phyloP scores from a whole-genome alignment of 1,140 invertebrate genomes.

The Drosophila nannoptera region DNA sequence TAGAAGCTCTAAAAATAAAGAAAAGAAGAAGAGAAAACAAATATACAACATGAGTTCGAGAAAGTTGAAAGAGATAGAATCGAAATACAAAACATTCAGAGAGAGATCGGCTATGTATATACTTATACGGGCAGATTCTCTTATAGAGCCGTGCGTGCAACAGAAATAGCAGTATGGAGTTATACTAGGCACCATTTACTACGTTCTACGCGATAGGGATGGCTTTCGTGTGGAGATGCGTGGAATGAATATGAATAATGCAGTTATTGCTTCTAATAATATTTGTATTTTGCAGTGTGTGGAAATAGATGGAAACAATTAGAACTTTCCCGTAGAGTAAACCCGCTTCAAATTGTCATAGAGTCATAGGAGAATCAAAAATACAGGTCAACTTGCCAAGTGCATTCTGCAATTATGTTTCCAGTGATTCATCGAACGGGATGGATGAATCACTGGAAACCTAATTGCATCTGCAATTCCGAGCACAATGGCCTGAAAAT shows the following conservation, averaged over 20 bases:
- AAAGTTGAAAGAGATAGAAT: conserved; percentile 24
- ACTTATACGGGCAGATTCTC: neutral
- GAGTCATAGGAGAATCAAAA: no score
- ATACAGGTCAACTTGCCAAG: neutral
- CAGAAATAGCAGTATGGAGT: neutral
- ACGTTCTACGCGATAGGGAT: neutral
- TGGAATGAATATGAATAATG: neutral
- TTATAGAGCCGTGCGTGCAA: neutral
- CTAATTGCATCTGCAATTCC: conserved; percentile 71
- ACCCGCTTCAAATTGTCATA: no score
- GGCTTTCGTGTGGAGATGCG: neutral
- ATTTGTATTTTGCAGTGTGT: no score
- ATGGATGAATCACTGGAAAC: conserved; percentile 22
- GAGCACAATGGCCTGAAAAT: conserved; percentile 38
- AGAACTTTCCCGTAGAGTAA: no score
- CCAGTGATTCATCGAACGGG: no score
- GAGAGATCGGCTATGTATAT: conserved; percentile 3
- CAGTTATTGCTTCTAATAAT: no score
- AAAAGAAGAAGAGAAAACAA: conserved; percentile 71
- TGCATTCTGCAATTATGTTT: neutral
- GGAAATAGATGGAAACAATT: no score
- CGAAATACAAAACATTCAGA: conserved; percentile 10
- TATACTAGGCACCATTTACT: neutral
- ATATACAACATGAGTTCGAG: conserved; percentile 73
- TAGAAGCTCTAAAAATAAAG: conserved; percentile 67